phyloP scores from a whole-genome alignment of 1,140 invertebrate species.

The Pentalonia nigronervosa region DNA sequence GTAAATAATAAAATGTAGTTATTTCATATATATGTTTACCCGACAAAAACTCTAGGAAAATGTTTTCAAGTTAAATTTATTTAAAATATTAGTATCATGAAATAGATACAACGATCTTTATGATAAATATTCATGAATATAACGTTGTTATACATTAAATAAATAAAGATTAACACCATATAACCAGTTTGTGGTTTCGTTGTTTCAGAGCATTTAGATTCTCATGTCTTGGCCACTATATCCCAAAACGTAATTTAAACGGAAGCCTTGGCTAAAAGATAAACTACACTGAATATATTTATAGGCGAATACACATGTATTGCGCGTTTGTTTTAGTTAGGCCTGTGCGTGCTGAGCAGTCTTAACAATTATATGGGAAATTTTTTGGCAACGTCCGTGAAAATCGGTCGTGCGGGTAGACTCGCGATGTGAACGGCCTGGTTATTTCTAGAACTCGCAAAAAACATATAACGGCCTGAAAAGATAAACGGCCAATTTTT shows the following conservation, averaged over 20 bases:
- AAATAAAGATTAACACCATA: background rate
- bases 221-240: background rate
- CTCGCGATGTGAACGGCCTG: constrained; percentile 46
- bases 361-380: constrained; percentile 44
- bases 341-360: constrained; percentile 15
- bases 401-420: background rate
- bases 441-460: constrained; percentile 56
- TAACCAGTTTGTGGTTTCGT: background rate
- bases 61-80: background rate
- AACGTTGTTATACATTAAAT: background rate
- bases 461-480: constrained; percentile 51
- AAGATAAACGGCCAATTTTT: constrained; percentile 54
- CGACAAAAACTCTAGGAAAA: no score
- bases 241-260: background rate
- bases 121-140: background rate
- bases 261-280: constrained; percentile 31
- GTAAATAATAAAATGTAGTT: no score
- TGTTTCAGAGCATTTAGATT: background rate
- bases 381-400: constrained; percentile 45
- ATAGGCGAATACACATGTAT: constrained; percentile 43
- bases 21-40: no score
- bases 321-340: constrained; percentile 53
- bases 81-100: background rate
- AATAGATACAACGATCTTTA: background rate
- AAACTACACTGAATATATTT: constrained; percentile 32